Conservation (phyloP, 2,113 vertebrate genomes). For the Harpagus bidentatus region DNA sequence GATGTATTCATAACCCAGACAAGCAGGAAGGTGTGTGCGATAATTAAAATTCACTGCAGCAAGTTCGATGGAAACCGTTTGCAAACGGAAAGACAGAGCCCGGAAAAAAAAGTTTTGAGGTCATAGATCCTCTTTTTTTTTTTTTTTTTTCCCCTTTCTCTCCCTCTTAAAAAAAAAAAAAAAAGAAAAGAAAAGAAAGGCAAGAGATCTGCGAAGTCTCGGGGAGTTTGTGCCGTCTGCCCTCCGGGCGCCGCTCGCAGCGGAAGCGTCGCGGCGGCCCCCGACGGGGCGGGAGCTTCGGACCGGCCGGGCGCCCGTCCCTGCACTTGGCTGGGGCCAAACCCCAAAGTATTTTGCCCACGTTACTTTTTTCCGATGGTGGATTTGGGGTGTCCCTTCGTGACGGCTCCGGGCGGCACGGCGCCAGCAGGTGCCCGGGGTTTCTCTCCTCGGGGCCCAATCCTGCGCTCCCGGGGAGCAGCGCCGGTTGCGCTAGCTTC, state of each 20-base stretch:
- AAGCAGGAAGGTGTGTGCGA: neutral
- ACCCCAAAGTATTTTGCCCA: accelerated
- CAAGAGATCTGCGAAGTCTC: neutral
- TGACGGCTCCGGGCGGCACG: neutral
- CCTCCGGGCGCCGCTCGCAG: neutral
- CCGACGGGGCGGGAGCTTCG: neutral
- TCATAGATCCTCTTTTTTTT: accelerated
- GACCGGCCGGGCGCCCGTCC: neutral
- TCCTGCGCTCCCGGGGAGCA: neutral
- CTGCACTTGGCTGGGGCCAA: neutral
- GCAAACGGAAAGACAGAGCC: neutral
- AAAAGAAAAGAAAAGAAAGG: no score
- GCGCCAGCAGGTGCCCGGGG: neutral
- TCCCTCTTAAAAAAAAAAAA: neutral
- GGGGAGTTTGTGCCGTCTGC: neutral
- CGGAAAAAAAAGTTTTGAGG: neutral
- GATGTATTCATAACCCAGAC: neutral
- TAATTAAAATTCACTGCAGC: neutral
- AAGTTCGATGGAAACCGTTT: neutral
- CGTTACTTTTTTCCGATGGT: neutral
- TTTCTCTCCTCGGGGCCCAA: neutral
- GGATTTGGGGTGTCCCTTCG: neutral
- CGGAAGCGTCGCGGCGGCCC: neutral
- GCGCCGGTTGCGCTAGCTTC: neutral
- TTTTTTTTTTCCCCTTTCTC: accelerated